A percentile compares a stretch with the other conserved stretches of the same genome.
Evolutionary conservation across 2,888 invertebrate species (phyloP).

Genomic region (Eilema sororculum): DNA sequence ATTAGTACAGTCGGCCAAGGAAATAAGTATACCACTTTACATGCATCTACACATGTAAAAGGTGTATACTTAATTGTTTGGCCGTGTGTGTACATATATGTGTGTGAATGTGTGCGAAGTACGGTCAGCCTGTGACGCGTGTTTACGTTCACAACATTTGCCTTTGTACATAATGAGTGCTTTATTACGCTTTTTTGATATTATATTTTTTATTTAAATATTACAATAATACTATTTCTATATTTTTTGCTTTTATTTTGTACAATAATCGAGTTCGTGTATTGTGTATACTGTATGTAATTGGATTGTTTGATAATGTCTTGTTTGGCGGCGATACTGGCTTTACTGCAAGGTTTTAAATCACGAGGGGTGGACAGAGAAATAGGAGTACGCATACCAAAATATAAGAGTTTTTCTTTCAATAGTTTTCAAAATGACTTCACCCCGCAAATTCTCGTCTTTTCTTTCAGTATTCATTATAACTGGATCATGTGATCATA

Average conservation of each 20-base stretch:
- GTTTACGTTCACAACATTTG: conserved; percentile 40
- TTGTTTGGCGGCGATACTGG: neutral
- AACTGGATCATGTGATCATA: too few species aligned
- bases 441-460: too few species aligned
- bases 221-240: conserved; percentile 64
- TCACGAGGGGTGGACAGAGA: neutral
- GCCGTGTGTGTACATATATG: neutral
- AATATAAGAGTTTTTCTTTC: too few species aligned
- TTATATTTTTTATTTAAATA: conserved; percentile 68
- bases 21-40: neutral
- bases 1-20: neutral
- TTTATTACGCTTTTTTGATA: conserved; percentile 84
- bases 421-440: too few species aligned
- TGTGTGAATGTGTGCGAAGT: conserved; percentile 9
- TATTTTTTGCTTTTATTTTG: conserved; percentile 66
- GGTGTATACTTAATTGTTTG: neutral
- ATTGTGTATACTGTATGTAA: conserved; percentile 38
- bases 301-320: conserved; percentile 29
- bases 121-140: conserved; percentile 14
- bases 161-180: conserved; percentile 80
- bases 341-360: neutral
- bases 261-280: conserved; percentile 50
- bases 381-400: neutral
- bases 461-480: too few species aligned
- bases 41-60: too few species aligned